These are phyloP conservation scores for Andrena marginata DNA, from an alignment of 2,888 invertebrate species.

Conservation along the genomic window DNA sequence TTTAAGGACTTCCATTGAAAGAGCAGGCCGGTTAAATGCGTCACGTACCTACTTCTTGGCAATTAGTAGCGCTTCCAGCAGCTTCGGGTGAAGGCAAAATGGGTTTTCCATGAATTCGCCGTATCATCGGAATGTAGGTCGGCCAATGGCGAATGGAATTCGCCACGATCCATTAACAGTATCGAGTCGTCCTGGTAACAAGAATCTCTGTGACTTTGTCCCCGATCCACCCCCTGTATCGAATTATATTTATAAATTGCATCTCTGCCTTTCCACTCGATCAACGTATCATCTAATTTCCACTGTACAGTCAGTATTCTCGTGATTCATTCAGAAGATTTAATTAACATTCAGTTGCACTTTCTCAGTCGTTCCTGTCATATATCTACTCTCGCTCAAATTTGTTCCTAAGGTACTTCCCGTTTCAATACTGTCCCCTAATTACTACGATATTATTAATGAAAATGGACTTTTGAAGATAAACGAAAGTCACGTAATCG, in stretches of 20 bases:
- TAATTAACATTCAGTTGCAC: too few relatives aligned
- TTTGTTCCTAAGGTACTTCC: too few relatives aligned
- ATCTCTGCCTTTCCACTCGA: not conserved
- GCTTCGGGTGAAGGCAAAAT: conserved; percentile 12
- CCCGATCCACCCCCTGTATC: not conserved
- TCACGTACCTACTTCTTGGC: not conserved
- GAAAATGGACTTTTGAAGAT: too few relatives aligned
- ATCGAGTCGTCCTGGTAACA: conserved; percentile 49
- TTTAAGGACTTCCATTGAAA: not conserved
- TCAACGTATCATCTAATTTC: not conserved
- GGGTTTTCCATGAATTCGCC: conserved; percentile 7
- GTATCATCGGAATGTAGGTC: conserved; percentile 48
- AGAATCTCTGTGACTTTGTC: conserved; percentile 13
- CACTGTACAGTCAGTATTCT: not conserved
- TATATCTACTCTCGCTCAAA: too few relatives aligned
- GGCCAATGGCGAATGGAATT: conserved; percentile 48
- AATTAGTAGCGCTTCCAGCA: conserved; percentile 10
- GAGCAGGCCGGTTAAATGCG: not conserved
- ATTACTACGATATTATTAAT: too few relatives aligned
- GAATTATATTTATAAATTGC: not conserved
- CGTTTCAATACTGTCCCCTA: too few relatives aligned
- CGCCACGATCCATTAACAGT: conserved; percentile 62
- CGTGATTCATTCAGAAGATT: not conserved
- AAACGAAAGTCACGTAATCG: too few relatives aligned
- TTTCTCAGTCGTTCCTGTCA: too few relatives aligned